phyloP scores from a whole-genome alignment of 2,113 vertebrate genomes.

The Mesembrinibis cayennensis region DNA sequence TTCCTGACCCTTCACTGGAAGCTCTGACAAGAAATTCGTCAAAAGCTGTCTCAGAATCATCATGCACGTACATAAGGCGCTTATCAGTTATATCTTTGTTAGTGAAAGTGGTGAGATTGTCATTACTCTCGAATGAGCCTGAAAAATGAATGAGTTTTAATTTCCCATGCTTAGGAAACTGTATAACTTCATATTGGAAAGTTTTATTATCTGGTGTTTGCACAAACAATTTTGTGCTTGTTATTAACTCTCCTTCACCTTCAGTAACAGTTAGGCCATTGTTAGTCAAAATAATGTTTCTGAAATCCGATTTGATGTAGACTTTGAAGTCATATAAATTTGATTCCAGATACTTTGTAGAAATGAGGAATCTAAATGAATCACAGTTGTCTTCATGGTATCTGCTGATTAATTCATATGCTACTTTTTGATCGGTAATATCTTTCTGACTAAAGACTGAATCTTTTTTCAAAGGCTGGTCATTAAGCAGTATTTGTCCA shows the following conservation, averaged over 20 bases:
- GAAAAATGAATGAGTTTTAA: constrained; percentile 79
- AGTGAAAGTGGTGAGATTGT: constrained; percentile 79
- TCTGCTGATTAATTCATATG: constrained; percentile 78
- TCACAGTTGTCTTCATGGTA: constrained; percentile 77
- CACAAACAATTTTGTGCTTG: constrained; percentile 80
- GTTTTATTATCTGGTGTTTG: constrained; percentile 78
- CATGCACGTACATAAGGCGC: constrained; percentile 85
- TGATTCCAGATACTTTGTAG: constrained; percentile 83
- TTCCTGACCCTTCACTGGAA: constrained; percentile 59
- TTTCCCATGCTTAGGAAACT: constrained; percentile 81
- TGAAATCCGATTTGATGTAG: constrained; percentile 81
- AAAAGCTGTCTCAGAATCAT: constrained; percentile 83
- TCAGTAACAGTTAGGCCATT: constrained; percentile 81
- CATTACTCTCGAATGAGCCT: constrained; percentile 72
- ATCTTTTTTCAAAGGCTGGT: constrained; percentile 74
- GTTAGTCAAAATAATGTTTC: constrained; percentile 80
- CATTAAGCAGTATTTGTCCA: constrained; percentile 81
- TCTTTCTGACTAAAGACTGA: constrained; percentile 85
- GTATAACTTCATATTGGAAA: constrained; percentile 80
- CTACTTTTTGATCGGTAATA: constrained; percentile 75
- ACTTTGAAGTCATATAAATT: constrained; percentile 80
- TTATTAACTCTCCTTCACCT: constrained; percentile 88
- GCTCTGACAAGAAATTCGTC: constrained; percentile 83
- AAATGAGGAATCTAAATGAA: constrained; percentile 82
- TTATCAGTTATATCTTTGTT: constrained; percentile 79